Evolutionary conservation across 1,140 invertebrate species (phyloP).

Genomic region (Acromyrmex charruanus): DNA sequence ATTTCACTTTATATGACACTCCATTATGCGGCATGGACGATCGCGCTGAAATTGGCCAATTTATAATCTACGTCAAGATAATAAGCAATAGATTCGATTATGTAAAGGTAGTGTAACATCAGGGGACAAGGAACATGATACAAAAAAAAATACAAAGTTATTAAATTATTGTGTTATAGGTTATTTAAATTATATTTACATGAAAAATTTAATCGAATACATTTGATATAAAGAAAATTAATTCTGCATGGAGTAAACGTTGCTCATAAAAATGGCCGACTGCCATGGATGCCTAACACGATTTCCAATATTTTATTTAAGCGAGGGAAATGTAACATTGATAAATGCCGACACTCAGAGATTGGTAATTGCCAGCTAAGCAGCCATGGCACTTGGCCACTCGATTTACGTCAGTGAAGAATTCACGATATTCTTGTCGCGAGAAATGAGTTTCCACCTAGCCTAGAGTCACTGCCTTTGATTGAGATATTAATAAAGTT

Average conservation of each 20-base stretch:
- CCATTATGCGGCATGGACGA: background rate
- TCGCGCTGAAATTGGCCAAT: background rate
- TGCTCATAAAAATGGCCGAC: background rate
- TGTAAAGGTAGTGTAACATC: background rate
- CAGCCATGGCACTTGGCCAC: slow-evolving; percentile 27
- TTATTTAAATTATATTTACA: background rate
- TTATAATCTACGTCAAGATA: slow-evolving; percentile 10
- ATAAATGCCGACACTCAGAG: background rate
- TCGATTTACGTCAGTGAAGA: slow-evolving; percentile 16
- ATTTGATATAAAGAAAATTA: background rate
- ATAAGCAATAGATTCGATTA: slow-evolving; percentile 13
- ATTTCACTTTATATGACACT: slow-evolving; percentile 23
- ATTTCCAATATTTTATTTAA: slow-evolving; percentile 14
- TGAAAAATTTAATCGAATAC: background rate
- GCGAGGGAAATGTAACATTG: slow-evolving; percentile 2
- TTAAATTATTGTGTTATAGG: too few relatives aligned
- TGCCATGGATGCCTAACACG: background rate
- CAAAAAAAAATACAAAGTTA: background rate
- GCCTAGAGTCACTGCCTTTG: slow-evolving; percentile 26
- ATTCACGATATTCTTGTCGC: slow-evolving; percentile 28
- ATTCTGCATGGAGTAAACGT: background rate
- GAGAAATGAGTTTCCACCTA: background rate
- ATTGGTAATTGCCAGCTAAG: slow-evolving; percentile 26
- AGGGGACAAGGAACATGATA: background rate
- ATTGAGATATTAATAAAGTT: slow-evolving; percentile 61